Percentiles rank a stretch among this genome's conserved stretches.
These are phyloP conservation scores for Venusia cambrica DNA, from an alignment of 2,888 invertebrate species.

Conservation along the genomic window DNA sequence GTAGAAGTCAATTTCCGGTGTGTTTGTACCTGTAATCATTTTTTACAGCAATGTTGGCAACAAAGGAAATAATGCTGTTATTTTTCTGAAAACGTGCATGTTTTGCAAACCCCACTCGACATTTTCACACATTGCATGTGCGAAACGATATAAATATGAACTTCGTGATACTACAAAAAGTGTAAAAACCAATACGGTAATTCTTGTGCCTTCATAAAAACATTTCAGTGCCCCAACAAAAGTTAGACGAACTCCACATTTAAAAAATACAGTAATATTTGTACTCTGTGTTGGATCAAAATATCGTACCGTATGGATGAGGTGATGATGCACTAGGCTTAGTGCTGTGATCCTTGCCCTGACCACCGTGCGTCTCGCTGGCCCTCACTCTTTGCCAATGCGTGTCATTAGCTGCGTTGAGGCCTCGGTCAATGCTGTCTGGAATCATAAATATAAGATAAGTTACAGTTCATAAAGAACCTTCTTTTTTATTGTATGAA, in stretches of 20 bases:
- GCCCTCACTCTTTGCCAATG: constrained; percentile 48
- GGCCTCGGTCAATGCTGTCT: constrained; percentile 48
- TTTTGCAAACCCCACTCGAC: too few species aligned
- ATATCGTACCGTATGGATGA: constrained; percentile 3
- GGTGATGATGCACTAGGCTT: constrained; percentile 3
- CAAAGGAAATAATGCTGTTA: constrained; percentile 11
- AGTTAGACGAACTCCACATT: too few species aligned
- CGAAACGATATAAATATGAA: too few species aligned
- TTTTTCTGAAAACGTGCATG: background rate
- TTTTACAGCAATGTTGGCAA: constrained; percentile 30
- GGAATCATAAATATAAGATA: constrained; percentile 28
- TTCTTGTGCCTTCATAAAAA: too few species aligned
- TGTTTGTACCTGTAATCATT: constrained; percentile 64
- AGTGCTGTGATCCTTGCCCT: constrained; percentile 7
- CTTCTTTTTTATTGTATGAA: too few species aligned
- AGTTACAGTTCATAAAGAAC: too few species aligned
- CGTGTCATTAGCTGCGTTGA: constrained; percentile 44
- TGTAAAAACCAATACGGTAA: too few species aligned
- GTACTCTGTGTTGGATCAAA: background rate
- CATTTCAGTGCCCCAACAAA: background rate
- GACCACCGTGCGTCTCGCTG: constrained; percentile 26
- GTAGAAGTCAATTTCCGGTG: constrained; percentile 74
- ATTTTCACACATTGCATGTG: too few species aligned
- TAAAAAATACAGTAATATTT: too few species aligned
- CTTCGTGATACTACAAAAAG: too few species aligned